These are phyloP conservation scores for Cheilosia soror DNA, from an alignment of 2,888 invertebrate species.

Conservation along the genomic window DNA sequence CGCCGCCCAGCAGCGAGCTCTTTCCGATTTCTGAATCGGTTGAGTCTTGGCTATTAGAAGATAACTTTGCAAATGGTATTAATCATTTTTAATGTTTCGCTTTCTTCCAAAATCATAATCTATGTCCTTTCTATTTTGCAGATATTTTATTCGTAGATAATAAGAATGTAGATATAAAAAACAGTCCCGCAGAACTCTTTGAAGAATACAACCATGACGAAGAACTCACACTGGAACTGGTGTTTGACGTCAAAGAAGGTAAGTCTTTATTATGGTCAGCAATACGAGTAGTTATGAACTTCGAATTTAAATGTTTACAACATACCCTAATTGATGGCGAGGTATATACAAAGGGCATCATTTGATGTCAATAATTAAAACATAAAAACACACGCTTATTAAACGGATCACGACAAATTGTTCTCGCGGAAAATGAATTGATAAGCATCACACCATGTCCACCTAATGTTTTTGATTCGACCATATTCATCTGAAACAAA, in stretches of 20 bases:
- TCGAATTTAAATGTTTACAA: too few species aligned
- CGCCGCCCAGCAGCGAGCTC: conserved; percentile 81
- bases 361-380: too few species aligned
- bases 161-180: conserved; percentile 77
- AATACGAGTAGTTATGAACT: too few species aligned
- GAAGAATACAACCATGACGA: conserved; percentile 78
- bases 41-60: conserved; percentile 78
- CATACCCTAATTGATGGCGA: too few species aligned
- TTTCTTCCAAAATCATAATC: not conserved
- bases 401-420: too few species aligned
- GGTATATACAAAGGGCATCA: too few species aligned
- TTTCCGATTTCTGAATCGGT: conserved; percentile 79
- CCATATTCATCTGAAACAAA: too few species aligned
- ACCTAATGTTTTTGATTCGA: too few species aligned
- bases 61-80: conserved; percentile 82
- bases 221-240: conserved; percentile 80
- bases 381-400: too few species aligned
- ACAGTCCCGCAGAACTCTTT: conserved; percentile 73
- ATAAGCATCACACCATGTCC: too few species aligned
- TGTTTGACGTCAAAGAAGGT: conserved; percentile 80
- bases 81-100: not conserved
- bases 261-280: conserved; percentile 62
- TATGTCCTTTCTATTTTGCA: conserved; percentile 54
- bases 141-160: conserved; percentile 78
- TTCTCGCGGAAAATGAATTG: too few species aligned